Evolutionary conservation across 2,113 vertebrate genomes (phyloP).

Genomic region (Theristicus caerulescens): DNA sequence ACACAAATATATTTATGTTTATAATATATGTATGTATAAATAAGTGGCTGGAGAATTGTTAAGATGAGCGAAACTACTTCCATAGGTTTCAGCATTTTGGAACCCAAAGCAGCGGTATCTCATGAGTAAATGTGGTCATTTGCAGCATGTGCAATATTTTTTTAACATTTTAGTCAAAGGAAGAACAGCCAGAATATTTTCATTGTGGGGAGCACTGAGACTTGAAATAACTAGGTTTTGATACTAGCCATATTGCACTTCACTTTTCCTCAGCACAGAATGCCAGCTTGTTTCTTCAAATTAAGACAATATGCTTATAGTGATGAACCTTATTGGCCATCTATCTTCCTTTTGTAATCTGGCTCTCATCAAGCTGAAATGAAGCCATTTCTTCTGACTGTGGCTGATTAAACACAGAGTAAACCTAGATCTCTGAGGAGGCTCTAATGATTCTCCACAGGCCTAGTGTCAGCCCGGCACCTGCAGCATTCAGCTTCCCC

Average conservation of each 20-base stretch:
- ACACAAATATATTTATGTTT: background rate
- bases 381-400: conserved; percentile 89
- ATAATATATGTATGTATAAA: background rate
- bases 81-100: background rate
- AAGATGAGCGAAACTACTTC: background rate
- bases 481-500: conserved; percentile 84
- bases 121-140: background rate
- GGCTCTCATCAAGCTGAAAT: conserved; percentile 80
- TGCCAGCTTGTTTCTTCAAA: conserved; percentile 71
- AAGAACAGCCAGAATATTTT: conserved; percentile 33
- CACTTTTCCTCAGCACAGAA: conserved; percentile 63
- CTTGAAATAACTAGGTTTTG: conserved; percentile 25
- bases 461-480: conserved; percentile 80
- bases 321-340: conserved; percentile 63
- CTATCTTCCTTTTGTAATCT: conserved; percentile 73
- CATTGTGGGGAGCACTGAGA: background rate
- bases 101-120: background rate
- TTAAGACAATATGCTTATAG: conserved; percentile 74
- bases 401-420: conserved; percentile 91
- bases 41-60: background rate
- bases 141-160: background rate
- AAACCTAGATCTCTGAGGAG: conserved; percentile 73
- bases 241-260: conserved; percentile 40
- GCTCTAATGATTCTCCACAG: conserved; percentile 75
- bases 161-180: conserved; percentile 22